These are phyloP conservation scores for Meriones psammophilus DNA, from an alignment of 2,797 vertebrate genomes.

Conservation along the genomic window DNA sequence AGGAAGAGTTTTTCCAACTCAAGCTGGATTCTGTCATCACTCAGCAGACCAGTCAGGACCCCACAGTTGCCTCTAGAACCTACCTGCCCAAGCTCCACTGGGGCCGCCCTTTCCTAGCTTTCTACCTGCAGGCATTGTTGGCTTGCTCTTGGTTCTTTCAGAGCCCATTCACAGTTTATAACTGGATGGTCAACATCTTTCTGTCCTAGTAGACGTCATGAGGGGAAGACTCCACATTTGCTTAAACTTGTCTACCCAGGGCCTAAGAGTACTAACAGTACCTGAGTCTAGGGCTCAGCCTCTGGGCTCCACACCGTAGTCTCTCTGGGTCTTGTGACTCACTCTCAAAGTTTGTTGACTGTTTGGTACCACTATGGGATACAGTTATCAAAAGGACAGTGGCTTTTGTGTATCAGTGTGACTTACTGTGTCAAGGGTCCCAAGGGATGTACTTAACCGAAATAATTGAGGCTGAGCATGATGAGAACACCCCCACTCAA, in stretches of 20 bases:
- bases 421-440: not conserved
- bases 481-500: not conserved
- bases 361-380: not conserved
- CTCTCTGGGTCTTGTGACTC: not conserved
- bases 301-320: not conserved
- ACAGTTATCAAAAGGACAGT: not conserved
- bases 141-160: not conserved
- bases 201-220: not conserved
- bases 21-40: not conserved
- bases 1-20: not conserved
- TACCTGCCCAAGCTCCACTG: not conserved
- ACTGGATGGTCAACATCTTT: too few species aligned
- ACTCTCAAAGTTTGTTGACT: not conserved
- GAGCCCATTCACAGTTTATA: too few species aligned
- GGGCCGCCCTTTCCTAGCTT: accelerated
- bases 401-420: slow-evolving; percentile 15
- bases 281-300: not conserved
- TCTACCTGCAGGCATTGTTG: not conserved
- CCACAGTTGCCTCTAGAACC: not conserved
- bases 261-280: not conserved
- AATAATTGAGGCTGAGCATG: slow-evolving; percentile 63
- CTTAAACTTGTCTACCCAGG: not conserved
- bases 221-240: too few species aligned
- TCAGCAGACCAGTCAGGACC: not conserved
- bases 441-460: not conserved